phyloP scores from a whole-genome alignment of 1,140 invertebrate species.

The Ceratina australensis region DNA sequence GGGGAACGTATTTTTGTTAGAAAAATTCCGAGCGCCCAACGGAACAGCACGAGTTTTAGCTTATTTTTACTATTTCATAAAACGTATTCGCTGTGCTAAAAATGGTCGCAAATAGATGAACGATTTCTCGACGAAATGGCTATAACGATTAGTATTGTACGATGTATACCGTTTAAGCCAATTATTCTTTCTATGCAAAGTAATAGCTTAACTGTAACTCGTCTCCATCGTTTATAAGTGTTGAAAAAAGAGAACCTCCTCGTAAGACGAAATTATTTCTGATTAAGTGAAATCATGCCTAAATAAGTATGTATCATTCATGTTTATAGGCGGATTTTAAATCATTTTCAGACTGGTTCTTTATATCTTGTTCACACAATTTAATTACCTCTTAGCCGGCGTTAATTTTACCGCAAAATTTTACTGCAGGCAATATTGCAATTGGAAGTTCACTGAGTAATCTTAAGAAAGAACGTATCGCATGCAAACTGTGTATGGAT shows the following conservation, averaged over 20 bases:
- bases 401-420: not conserved
- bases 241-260: too few relatives aligned
- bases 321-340: too few relatives aligned
- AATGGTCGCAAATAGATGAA: conserved; percentile 22
- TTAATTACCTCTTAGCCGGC: not conserved
- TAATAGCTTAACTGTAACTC: not conserved
- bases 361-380: too few relatives aligned
- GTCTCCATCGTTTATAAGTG: not conserved
- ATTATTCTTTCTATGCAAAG: conserved; percentile 32
- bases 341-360: too few relatives aligned
- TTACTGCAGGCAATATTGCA: not conserved
- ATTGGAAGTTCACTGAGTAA: not conserved
- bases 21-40: not conserved
- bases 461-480: not conserved
- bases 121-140: conserved; percentile 4
- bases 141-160: conserved; percentile 2
- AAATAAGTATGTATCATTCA: too few relatives aligned
- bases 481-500: too few relatives aligned
- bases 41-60: not conserved
- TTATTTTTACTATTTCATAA: conserved; percentile 33
- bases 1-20: not conserved
- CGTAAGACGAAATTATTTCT: too few relatives aligned
- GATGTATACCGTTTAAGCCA: conserved; percentile 38
- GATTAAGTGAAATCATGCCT: too few relatives aligned
- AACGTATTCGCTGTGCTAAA: not conserved